Evolutionary conservation across 2,888 invertebrate species (phyloP), one percentile per base, ranked within the genome.

Genomic region (Caenorhabditis sp.): DNA sequence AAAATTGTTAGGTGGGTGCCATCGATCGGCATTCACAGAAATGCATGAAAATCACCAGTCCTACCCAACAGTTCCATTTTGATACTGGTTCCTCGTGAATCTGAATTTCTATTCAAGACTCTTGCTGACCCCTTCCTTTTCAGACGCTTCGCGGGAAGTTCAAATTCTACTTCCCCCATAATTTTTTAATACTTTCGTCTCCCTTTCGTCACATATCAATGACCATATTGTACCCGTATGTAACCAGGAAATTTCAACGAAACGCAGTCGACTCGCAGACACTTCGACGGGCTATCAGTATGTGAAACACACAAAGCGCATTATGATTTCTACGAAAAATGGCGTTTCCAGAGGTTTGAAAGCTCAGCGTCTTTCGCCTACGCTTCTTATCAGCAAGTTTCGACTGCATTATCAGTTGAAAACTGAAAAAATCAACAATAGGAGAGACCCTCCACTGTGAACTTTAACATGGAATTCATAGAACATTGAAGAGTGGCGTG

Each of bases 341-440:
- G 41, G n/a, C 47, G 61, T 44, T 64, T 79, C 79, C 79, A 79
- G 79, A 79, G 70, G 28, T 79, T 79, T 44, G 76, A 77, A 63
- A 77, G 35, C 38, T 49, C 61, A 38, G 38, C 35, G 38, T 47
- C 58, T 58, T 24, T 66, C 79, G 79, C 79, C 79, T 79, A 79
- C 79, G 79, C 79, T 79, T 35, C 79, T 79, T 79, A 79, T 79
- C 79, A 79, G 16, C 44, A 41, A 19, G 10, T 35, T 56, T 75
- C 41, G 16, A 24, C 35, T 47, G 22, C n/a, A 10, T 63, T 70
- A 72, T 70, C 79, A 77, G 16, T 12, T 19, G 22, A 31, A 22
- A 56, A 35, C 31, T 41, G 64, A 66, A 58, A 41, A 74, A 63
- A 64, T 8, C 54, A 49, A 58, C 68, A 76, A 68, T 38, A 38